Evolutionary conservation across 2,888 invertebrate genomes (phyloP), one percentile per base, ranked within the genome.

Genomic region (Allygus modestus): DNA sequence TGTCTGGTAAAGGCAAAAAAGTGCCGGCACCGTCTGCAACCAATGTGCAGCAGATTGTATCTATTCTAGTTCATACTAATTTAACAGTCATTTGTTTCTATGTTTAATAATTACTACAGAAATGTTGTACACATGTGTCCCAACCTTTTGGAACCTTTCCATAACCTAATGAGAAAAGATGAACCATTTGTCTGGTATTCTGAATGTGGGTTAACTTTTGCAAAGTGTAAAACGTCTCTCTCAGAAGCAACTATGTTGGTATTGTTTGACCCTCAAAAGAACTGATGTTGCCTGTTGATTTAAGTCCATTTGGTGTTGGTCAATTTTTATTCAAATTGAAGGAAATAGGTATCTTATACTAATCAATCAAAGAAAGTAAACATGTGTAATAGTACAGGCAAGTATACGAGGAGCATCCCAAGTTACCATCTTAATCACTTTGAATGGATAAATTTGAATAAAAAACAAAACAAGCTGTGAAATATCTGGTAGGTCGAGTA

Each of bases 141-240:
- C 20, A 26, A 81, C 54, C 7, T 54, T 5, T 31, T 61, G n/a
- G 26, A 61, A 20, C n/a, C n/a, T n/a, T 81, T 37, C 33, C 61
- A 81, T 54, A 81, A 33, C 11, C 23, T 81, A 28, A 81, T 58
- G 81, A 58, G 58, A 20, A 58, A 58, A 81, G 61, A 81, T 81
- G 54, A 81, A 33, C 81, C 81, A 20, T 61, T 58, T 31, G 58
- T 81, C 20, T 33, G 61, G 61, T 54, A 61, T 0, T 81, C 81
- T 28, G 61, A 58, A 12, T 61, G 81, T 61, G 61, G 9, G 23
- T 31, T 81, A 28, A 31, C 81, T 2, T 81, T 58, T 61, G 37
- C 20, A n/a, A 81, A 81, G 46, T 54, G 33, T 61, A 81, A 81
- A 81, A 58, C 61, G 4, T 61, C 81, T 17, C 33, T 81, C 33